Base-by-base conservation (phyloP, 1,140 invertebrate species). In the Hypothenemus hampei region DNA sequence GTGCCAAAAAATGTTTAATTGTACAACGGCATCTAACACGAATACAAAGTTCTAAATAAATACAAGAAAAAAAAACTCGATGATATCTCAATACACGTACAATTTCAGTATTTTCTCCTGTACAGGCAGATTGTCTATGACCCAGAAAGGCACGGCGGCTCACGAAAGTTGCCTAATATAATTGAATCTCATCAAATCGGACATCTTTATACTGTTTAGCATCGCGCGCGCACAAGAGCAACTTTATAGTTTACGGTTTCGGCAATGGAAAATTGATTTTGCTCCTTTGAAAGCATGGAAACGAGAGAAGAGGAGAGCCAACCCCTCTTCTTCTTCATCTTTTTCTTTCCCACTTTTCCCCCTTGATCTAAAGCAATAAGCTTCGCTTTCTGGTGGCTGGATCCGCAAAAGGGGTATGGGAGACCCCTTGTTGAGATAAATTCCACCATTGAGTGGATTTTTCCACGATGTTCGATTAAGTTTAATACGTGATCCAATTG, bases 111-210 rank as follows among this genome's bases (percentile, higher is more conserved):
- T n/a, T n/a, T n/a, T n/a, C n/a, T n/a, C n/a, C n/a, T n/a, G n/a
- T n/a, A n/a, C n/a, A n/a, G n/a, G n/a, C n/a, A n/a, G n/a, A n/a
- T n/a, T n/a, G n/a, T n/a, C n/a, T n/a, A n/a, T n/a, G n/a, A n/a
- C n/a, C n/a, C n/a, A n/a, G n/a, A n/a, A n/a, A n/a, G n/a, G n/a
- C 40, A 21, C 26, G 23, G 50, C 29, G 40, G 39, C 26, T 45
- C 40, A n/a, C 40, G 40, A 53, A 53, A 45, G 41, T 41, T 53
- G 50, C 50, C 50, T 45, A n/a, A n/a, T n/a, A 53, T 53, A 53
- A 53, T 53, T 53, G 50, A 53, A 53, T 53, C 45, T 53, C 44
- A 24, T 41, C 29, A 16, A 43, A 16, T 44, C 20, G 41, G 26
- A 24, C n/a, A 53, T 45, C 39, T 33, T 43, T 37, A 24, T 41